A percentile compares a stretch with the other conserved stretches of the same genome.
Conservation (phyloP, 2,113 vertebrate genomes). For the Chionis minor region DNA sequence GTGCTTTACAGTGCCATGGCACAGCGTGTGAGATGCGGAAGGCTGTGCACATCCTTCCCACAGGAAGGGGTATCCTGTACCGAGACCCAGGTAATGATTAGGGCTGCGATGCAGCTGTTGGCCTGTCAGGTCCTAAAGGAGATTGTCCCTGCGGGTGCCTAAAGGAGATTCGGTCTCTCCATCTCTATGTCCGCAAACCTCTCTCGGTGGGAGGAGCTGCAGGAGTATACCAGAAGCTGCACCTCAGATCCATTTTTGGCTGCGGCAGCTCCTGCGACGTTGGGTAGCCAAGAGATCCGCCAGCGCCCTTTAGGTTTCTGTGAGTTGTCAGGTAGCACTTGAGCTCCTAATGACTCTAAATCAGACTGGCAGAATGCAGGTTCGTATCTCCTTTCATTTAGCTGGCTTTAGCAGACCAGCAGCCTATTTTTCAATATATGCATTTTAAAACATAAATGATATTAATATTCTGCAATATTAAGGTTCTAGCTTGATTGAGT, state of each 20-base stretch:
- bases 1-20: background rate
- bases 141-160: background rate
- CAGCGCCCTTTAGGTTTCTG: background rate
- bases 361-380: background rate
- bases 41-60: background rate
- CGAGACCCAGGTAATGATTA: background rate
- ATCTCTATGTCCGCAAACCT: background rate
- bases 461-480: background rate
- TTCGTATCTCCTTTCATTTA: background rate
- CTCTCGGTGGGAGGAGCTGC: background rate
- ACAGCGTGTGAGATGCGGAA: background rate
- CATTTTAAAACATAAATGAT: background rate
- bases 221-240: background rate
- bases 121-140: no score
- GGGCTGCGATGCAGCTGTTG: background rate
- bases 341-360: background rate
- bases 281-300: background rate
- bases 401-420: background rate
- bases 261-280: background rate
- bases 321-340: background rate
- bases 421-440: background rate
- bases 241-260: background rate
- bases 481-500: conserved; percentile 2
- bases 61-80: background rate
- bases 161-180: background rate